Evolutionary conservation across 2,113 vertebrate genomes (phyloP).

Genomic region (Rallus limicola): DNA sequence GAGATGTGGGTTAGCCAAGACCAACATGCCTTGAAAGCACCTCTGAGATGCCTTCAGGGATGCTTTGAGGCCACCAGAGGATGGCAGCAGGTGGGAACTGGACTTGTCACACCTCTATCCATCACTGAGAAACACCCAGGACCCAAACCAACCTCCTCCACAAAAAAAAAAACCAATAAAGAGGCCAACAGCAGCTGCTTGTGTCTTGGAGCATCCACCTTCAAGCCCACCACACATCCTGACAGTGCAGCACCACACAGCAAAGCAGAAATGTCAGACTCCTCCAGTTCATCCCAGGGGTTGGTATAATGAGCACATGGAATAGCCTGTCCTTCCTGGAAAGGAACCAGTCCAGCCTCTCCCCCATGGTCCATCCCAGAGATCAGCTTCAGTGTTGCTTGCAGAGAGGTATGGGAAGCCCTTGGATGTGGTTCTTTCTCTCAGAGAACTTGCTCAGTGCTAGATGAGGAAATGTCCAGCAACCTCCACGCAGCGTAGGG

Average conservation of each 20-base stretch:
- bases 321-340: background rate
- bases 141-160: background rate
- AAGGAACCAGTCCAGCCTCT: background rate
- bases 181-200: background rate
- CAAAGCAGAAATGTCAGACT: background rate
- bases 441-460: constrained; percentile 94
- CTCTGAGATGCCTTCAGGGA: background rate
- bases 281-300: background rate
- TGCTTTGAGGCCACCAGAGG: background rate
- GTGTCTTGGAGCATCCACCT: background rate
- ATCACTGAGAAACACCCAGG: background rate
- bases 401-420: background rate
- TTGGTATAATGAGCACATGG: background rate
- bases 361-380: background rate
- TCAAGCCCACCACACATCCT: background rate
- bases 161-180: too few relatives aligned
- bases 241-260: background rate
- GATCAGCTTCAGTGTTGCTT: background rate
- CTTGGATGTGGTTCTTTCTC: background rate
- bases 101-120: background rate
- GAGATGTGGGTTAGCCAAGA: background rate
- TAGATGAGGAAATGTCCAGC: constrained; percentile 91
- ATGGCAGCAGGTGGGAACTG: background rate
- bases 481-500: constrained; percentile 92
- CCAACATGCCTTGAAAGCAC: background rate